Percentiles rank a stretch among this genome's conserved stretches.
phyloP scores from a whole-genome alignment of 2,888 invertebrate species.

The Ptycholaimellus sp. region DNA sequence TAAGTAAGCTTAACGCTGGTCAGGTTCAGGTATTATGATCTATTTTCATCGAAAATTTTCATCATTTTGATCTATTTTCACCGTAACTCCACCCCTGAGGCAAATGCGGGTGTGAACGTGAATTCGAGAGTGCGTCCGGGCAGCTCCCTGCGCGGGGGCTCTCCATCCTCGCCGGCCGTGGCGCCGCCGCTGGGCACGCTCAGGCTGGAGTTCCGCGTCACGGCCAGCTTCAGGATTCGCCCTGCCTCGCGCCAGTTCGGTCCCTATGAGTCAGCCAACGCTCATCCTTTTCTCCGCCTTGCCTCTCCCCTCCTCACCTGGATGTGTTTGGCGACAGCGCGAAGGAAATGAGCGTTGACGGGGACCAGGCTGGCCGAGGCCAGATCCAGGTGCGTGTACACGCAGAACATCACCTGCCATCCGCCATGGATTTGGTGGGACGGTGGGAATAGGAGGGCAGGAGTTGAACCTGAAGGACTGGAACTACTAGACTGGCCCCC shows the following conservation, averaged over 20 bases:
- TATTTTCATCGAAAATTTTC: too few species aligned
- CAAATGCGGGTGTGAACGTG: slow-evolving; percentile 71
- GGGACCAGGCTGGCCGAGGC: slow-evolving; percentile 44
- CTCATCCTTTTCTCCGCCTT: too few species aligned
- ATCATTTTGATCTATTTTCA: too few species aligned
- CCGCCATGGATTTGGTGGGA: too few species aligned
- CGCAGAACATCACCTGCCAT: slow-evolving; percentile 81
- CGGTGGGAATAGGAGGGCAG: too few species aligned
- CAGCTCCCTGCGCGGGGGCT: background rate
- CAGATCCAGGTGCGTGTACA: slow-evolving; percentile 81
- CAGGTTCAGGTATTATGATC: too few species aligned
- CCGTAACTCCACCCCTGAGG: background rate
- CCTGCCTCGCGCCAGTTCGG: slow-evolving; percentile 81
- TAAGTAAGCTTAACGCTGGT: too few species aligned
- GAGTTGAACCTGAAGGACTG: slow-evolving; percentile 58
- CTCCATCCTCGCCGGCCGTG: slow-evolving; percentile 9
- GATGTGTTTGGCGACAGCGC: slow-evolving; percentile 74
- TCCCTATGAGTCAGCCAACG: slow-evolving; percentile 35
- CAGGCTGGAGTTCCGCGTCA: slow-evolving; percentile 71
- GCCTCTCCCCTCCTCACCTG: slow-evolving; percentile 57
- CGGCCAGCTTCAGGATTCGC: slow-evolving; percentile 79
- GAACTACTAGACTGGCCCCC: slow-evolving; percentile 58
- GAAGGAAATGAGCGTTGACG: slow-evolving; percentile 51
- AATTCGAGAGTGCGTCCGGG: slow-evolving; percentile 81
- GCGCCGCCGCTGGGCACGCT: slow-evolving; percentile 16